Base-by-base conservation (phyloP, 2,888 invertebrate species). In the Drosophila leonis region DNA sequence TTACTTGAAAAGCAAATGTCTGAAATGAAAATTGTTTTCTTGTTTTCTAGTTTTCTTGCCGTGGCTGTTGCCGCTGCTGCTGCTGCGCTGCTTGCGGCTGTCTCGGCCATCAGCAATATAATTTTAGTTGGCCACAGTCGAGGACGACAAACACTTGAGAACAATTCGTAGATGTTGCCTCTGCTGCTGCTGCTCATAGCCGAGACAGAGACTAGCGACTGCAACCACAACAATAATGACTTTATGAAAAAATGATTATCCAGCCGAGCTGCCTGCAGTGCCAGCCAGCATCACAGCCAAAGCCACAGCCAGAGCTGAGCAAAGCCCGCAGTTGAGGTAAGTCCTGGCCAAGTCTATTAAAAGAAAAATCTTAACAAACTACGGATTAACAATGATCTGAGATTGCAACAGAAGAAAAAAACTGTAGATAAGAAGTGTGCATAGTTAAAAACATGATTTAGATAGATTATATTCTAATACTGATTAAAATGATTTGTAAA, bases 241-340 rank as follows among this genome's bases (percentile, higher is more conserved):
- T 86, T 83, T 88, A 83, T 90, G 78, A 86, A 88, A 90, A 90
- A 90, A 88, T 83, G 81, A 82, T 89, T 86, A 89, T 90, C 76
- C 81, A 80, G 82, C 71, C 69, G 70, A 52, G 48, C 69, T 62
- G 68, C 55, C 72, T 59, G 44, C 48, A 31, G 12, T 10, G 48
- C 29, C 29, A 18, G 48, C 18, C 18, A n/a, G 29, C 15, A 9
- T 15, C 59, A 35, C 29, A 37, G 65, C 60, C 75, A 59, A 33
- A 54, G 64, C 29, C 55, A 8, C 15, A 51, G 48, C 63, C 49
- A 29, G 54, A 46, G 60, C 61, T 72, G 57, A 37, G 62, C 65
- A 48, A 31, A 48, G 10, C 20, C 44, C 18, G 18, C 39, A 54
- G 55, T 37, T 60, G 64, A 44, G 54, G 64, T 57, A 42, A 61